Evolutionary conservation across 2,888 invertebrate species (phyloP), one percentile per base, ranked within the genome.

Genomic region (Hymenopus coronatus): DNA sequence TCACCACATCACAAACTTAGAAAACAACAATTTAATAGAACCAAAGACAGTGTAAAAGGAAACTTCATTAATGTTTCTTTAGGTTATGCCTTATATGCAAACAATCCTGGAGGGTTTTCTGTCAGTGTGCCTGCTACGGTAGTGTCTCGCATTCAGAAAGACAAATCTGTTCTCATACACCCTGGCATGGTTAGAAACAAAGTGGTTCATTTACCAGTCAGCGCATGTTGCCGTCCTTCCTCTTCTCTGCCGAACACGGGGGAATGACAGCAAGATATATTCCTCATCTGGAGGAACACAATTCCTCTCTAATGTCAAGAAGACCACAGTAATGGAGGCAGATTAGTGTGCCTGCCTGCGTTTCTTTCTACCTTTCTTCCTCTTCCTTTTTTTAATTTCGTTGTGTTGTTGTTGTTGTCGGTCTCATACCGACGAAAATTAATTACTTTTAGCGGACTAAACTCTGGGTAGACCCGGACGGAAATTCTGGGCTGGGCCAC

Each of bases 371-470:
- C n/a, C 6, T 27, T 54, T 46, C 12, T 27, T 27, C 7, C 28
- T 28, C 15, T 46, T n/a, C 33, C 28, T 33, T 46, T 40, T 84
- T 85, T n/a, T 85, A 25, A n/a, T 40, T 85, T 14, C 15, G 54
- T 70, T 70, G 54, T 85, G 30, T 46, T 85, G 54, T 46, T 85
- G 30, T 46, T 85, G 54, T 46, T 85, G 85, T 46, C n/a, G 85
- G 85, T 46, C 85, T 85, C 46, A 46, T 85, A 85, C 85, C 54
- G 27, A 85, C 85, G 85, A 85, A 85, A 85, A 85, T 85, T 85
- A 85, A 85, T 85, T 85, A 85, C 85, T 85, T 40, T 40, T 40
- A 85, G 85, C 85, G 40, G 46, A 46, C 27, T 40, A 85, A 85
- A 85, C 85, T 85, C 14, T 9, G 83, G 88, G 88, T 46, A 33